Conservation (phyloP, 2,888 invertebrate genomes). For the Chrysolina americana region DNA sequence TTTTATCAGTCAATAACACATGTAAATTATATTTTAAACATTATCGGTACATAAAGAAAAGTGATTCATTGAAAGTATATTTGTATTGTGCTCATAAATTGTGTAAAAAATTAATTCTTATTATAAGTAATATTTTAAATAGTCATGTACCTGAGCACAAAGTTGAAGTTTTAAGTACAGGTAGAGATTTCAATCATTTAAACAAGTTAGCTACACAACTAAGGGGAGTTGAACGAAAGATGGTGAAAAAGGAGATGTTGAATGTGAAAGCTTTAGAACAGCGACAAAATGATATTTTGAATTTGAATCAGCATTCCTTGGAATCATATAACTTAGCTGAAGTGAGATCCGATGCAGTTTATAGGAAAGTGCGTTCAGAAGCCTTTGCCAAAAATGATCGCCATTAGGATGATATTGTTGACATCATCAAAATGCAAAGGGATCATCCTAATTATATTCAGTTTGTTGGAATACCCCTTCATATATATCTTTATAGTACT, state of each 20-base stretch:
- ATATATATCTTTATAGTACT: slow-evolving; percentile 46
- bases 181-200: slow-evolving; percentile 8
- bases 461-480: slow-evolving; percentile 45
- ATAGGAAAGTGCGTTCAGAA: slow-evolving; percentile 47
- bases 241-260: slow-evolving; percentile 8
- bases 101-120: background rate
- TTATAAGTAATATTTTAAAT: background rate
- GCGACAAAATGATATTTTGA: slow-evolving; percentile 12
- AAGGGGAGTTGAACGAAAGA: background rate
- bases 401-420: slow-evolving; percentile 35
- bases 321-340: slow-evolving; percentile 28
- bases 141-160: background rate
- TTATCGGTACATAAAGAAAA: background rate
- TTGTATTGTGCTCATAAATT: background rate
- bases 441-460: slow-evolving; percentile 49
- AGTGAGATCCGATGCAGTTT: slow-evolving; percentile 42
- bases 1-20: background rate
- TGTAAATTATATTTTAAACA: background rate
- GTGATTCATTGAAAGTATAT: background rate
- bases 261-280: slow-evolving; percentile 23
- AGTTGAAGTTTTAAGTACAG: slow-evolving; percentile 1
- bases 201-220: background rate
- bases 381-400: slow-evolving; percentile 35
- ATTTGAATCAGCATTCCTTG: background rate
- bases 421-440: slow-evolving; percentile 41